A percentile compares a stretch with the other conserved stretches of the same genome.
These are phyloP conservation scores for Alloscopus bannaensis DNA, from an alignment of 2,888 invertebrate genomes.

Conservation along the genomic window DNA sequence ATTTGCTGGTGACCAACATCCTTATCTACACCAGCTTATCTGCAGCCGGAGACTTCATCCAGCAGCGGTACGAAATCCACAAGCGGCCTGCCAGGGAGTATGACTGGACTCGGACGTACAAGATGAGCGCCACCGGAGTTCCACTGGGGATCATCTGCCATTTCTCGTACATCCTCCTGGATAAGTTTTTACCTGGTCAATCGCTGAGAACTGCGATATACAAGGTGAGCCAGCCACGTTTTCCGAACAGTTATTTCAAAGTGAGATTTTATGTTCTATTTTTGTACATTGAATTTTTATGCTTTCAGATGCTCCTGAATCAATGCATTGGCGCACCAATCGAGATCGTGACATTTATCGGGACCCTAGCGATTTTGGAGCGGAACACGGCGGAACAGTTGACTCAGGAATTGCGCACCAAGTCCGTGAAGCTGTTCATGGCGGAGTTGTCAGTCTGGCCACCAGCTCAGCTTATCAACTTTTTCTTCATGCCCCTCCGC, in stretches of 20 bases:
- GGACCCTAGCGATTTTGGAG: conserved; percentile 85
- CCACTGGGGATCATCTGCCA: conserved; percentile 88
- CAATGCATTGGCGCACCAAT: conserved; percentile 74
- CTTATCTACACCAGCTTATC: conserved; percentile 86
- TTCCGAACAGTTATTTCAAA: not conserved
- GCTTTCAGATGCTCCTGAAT: not conserved
- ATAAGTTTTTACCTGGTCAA: conserved; percentile 83
- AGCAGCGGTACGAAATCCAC: conserved; percentile 85
- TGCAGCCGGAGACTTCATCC: conserved; percentile 85
- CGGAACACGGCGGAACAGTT: conserved; percentile 80
- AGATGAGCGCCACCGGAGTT: conserved; percentile 87
- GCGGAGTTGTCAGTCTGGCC: conserved; percentile 97
- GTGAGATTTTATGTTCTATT: not conserved
- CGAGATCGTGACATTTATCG: conserved; percentile 85
- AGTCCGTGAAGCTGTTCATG: conserved; percentile 83
- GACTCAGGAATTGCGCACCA: conserved; percentile 82
- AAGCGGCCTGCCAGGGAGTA: conserved; percentile 79
- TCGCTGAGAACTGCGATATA: conserved; percentile 81
- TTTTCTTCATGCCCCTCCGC: conserved; percentile 87
- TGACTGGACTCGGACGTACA: conserved; percentile 81
- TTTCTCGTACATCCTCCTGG: conserved; percentile 90
- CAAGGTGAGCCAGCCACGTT: conserved; percentile 77
- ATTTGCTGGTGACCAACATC: conserved; percentile 87
- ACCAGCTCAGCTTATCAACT: conserved; percentile 93
- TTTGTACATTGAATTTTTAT: not conserved